Evolutionary conservation across 1,140 invertebrate genomes (phyloP), one percentile per base, ranked within the genome.

Genomic region (Lucilia sericata): DNA sequence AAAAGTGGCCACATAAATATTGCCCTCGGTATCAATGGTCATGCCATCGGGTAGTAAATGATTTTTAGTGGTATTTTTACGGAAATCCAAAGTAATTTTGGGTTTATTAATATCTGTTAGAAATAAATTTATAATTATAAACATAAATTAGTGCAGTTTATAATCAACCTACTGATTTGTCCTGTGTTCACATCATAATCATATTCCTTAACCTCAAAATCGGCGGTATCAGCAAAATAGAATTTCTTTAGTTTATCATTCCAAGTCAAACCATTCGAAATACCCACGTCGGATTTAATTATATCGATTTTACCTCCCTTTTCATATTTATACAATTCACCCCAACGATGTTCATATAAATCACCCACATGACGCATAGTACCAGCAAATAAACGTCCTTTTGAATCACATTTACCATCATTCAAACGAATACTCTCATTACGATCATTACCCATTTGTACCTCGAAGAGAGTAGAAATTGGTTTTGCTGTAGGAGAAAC

Each of bases 251-350:
- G 93, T 74, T 94, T 92, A 8, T 92, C 88, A 85, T 94, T 94
- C 97, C 97, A 98, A 9, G 94, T 94, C 8, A 98, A 89, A 0
- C 97, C 97, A 88, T 98, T 98, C 36, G 96, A 96, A 80, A 97
- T 95, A 76, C 93, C 93, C 19, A 96, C 93, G 85, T 92, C 88
- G 84, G 85, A 87, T 81, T 83, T 93, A 86, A 90, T 88, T 85
- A 83, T 25, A 91, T 91, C 88, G 93, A 96, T 10, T 95, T 90
- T 60, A 93, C 95, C 47, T 93, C 95, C 88, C 92, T 92, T 87
- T 93, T 93, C 74, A 92, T 90, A 85, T 84, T 87, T 78, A 92
- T 92, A 86, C 86, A 91, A 88, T 88, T 93, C 88, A 83, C 92
- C 93, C 19, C 93, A 91, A 21, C 93, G 91, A 81, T 93, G 91